Evolutionary conservation across 2,113 vertebrate genomes (phyloP), one percentile per base, ranked within the genome.

Genomic region (Pandion haliaetus): DNA sequence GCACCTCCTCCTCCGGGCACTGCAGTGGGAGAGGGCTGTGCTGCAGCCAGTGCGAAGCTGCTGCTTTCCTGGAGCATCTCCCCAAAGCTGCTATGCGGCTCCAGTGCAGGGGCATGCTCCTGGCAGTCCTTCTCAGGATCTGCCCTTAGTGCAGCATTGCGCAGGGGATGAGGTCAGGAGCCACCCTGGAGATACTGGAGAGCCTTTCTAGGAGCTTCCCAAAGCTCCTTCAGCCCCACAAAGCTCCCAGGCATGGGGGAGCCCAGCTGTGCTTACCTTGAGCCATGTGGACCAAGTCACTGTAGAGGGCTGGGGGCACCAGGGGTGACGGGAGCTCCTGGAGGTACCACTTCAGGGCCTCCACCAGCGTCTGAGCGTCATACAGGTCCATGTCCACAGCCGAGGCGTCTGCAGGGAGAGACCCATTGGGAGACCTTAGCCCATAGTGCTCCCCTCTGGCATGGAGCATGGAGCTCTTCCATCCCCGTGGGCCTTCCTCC

Each of bases 301-400:
- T 98, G 97, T 98, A 98, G 93, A 99, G 96, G 12, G 92, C 65
- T 31, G 98, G 89, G 21, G 98, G 98, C 91, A 99, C 95, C 87
- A 98, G 86, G 23, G 98, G 98, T 2, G 78, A 96, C 0, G 98
- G 97, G 42, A 99, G 98, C 71, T 98, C 98, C 95, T 98, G 98
- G 42, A 99, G 97, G 95, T 99, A 98, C 88, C 95, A 97, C 95
- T 97, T 98, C 57, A 99, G 97, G 44, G 98, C 97, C 55, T 98
- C 98, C 0, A 96, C 97, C 92, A 99, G 95, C 0, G 97, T 98
- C 50, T 94, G 97, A 42, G 96, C 94, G 31, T 98, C 98, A 1
- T 98, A 98, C 65, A 96, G 93, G 81, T 98, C 98, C 97, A 98
- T 91, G 54, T 99, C 98, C 90, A 97, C 98, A 8, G 95, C 92